phyloP scores from a whole-genome alignment of 2,888 invertebrate species.

The Danaus chrysippus region DNA sequence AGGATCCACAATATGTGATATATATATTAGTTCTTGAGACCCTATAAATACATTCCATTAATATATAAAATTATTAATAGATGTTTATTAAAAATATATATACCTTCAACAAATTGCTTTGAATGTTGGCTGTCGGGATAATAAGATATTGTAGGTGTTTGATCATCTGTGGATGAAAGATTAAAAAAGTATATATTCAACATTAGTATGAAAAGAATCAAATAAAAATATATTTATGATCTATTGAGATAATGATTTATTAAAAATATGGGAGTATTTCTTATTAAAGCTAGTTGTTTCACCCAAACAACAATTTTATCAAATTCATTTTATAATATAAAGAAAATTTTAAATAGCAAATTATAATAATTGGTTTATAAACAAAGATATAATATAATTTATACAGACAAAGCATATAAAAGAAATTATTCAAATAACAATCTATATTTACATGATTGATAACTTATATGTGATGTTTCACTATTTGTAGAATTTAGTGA shows the following conservation, averaged over 20 bases:
- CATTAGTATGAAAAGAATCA: background rate
- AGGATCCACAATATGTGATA: constrained; percentile 81
- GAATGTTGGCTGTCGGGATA: constrained; percentile 51
- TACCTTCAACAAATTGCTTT: constrained; percentile 59
- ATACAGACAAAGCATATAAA: background rate
- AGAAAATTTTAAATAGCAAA: too few species aligned
- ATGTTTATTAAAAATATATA: background rate
- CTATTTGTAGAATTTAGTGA: constrained; percentile 60
- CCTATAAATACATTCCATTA: constrained; percentile 44
- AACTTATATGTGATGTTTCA: constrained; percentile 42
- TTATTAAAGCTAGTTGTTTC: too few species aligned
- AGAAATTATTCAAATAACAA: background rate
- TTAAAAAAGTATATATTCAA: constrained; percentile 5
- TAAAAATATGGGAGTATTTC: too few species aligned
- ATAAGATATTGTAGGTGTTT: constrained; percentile 45
- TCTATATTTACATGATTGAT: constrained; percentile 28
- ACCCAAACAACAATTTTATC: too few species aligned
- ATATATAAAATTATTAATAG: background rate
- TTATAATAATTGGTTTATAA: too few species aligned
- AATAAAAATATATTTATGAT: too few species aligned
- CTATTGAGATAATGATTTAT: too few species aligned
- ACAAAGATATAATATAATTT: background rate
- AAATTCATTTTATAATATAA: too few species aligned
- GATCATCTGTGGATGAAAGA: constrained; percentile 39
- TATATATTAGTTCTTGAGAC: constrained; percentile 67